Conservation (phyloP, 2,113 vertebrate genomes). For the Siphamia tubifer region DNA sequence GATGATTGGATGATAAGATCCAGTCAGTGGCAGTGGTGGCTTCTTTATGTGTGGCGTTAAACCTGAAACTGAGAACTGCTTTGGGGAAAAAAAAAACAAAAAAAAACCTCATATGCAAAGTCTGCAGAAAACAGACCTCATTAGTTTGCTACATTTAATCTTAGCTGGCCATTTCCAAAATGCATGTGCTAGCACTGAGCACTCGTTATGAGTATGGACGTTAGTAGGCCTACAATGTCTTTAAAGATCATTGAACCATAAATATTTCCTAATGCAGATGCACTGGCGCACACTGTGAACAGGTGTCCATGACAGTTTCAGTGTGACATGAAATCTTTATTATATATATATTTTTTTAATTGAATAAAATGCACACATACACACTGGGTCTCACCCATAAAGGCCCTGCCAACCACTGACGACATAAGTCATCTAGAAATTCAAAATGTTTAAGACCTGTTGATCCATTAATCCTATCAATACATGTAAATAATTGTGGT, state of each 20-base stretch:
- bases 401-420: too few relatives aligned
- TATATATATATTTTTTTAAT: too few relatives aligned
- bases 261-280: constrained; percentile 10
- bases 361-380: too few relatives aligned
- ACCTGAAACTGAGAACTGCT: not conserved
- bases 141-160: constrained; percentile 44
- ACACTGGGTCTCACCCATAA: too few relatives aligned
- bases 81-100: too few relatives aligned
- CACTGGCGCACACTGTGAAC: not conserved
- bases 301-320: not conserved
- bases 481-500: too few relatives aligned
- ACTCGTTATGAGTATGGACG: constrained; percentile 19
- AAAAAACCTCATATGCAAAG: constrained; percentile 29
- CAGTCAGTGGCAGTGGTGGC: not conserved
- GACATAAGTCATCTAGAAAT: too few relatives aligned
- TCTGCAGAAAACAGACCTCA: constrained; percentile 47
- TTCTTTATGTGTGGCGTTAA: constrained; percentile 8
- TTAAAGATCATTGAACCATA: not conserved
- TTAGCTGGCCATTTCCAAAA: constrained; percentile 24
- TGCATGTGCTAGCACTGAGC: constrained; percentile 19
- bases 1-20: not conserved
- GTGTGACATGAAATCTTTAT: too few relatives aligned
- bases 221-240: not conserved
- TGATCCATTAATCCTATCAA: too few relatives aligned
- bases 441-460: too few relatives aligned